Conservation (phyloP, 2,888 invertebrate genomes). For the Idaea dimidiata region DNA sequence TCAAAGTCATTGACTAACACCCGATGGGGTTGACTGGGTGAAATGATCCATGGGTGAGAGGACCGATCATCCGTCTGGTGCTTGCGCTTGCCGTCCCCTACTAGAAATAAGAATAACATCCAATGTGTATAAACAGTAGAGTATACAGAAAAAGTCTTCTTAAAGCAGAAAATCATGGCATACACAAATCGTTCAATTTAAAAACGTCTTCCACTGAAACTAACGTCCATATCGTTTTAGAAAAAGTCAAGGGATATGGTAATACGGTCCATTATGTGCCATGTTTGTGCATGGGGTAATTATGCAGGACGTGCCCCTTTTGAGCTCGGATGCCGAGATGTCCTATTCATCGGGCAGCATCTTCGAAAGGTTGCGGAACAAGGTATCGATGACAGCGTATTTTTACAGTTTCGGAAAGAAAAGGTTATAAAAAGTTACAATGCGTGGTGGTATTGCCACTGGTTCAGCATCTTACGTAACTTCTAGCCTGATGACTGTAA, state of each 20-base stretch:
- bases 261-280: slow-evolving; percentile 34
- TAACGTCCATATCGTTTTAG: not conserved
- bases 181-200: not conserved
- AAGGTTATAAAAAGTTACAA: too few species aligned
- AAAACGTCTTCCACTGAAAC: not conserved
- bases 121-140: too few species aligned
- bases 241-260: slow-evolving; percentile 35
- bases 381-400: slow-evolving; percentile 16
- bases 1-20: too few species aligned
- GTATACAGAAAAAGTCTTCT: too few species aligned
- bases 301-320: slow-evolving; percentile 49
- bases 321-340: slow-evolving; percentile 41
- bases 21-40: too few species aligned
- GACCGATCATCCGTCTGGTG: too few species aligned
- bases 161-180: not conserved
- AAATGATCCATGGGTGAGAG: too few species aligned
- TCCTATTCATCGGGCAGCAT: slow-evolving; percentile 28
- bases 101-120: too few species aligned
- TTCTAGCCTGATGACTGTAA: too few species aligned
- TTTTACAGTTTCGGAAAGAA: not conserved
- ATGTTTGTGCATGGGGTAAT: slow-evolving; percentile 46
- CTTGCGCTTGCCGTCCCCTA: too few species aligned
- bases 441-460: too few species aligned
- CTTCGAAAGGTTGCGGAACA: slow-evolving; percentile 15
- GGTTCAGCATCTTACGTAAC: too few species aligned